Base-by-base conservation (phyloP, 2,113 vertebrate species). In the Onychostruthus taczanowskii region DNA sequence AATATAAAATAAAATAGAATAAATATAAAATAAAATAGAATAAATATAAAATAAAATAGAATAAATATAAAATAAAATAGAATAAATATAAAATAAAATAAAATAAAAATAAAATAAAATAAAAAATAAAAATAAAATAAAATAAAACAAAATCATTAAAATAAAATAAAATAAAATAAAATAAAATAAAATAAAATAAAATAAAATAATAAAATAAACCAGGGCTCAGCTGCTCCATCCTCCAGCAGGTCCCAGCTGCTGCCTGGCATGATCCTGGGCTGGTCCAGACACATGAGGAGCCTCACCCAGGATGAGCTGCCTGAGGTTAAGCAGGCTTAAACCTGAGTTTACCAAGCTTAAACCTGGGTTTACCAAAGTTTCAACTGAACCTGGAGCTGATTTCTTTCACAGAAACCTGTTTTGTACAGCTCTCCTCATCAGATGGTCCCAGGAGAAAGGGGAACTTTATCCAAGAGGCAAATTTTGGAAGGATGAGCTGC, bases 191-290 rank as follows among this genome's bases (percentile, higher is more conserved):
- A 26, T 26, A 59, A 87, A 84, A 21, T 61, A 11, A 37, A 59
- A 37, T 37, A 11, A 37, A 61, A 61, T 61, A 50, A 23, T 44
- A 58, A 63, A 63, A 41, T 43, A 63, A 86, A 28, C 5, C 33
- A 27, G n/a, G 62, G 61, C 26, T 87, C n/a, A 67, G 55, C n/a
- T 2, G 3, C 87, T 73, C 55, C 23, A 18, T 26, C 46, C 78
- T 4, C 10, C 2, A 76, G 73, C 55, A 74, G 49, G 12, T 63
- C 31, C 37, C 5, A 4, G 50, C 35, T 84, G 52, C 26, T 3
- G 1, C 0, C 1, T 24, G 10, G 3, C 23, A 13, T 1, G 6
- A 52, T 19, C 17, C 55, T 4, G 3, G 18, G 17, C 58, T 46
- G n/a, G 28, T 79, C 58, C 55, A 70, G 26, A 18, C 30, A 41